Conservation (phyloP, 2,797 vertebrate species). For the Cynopterus sphinx region DNA sequence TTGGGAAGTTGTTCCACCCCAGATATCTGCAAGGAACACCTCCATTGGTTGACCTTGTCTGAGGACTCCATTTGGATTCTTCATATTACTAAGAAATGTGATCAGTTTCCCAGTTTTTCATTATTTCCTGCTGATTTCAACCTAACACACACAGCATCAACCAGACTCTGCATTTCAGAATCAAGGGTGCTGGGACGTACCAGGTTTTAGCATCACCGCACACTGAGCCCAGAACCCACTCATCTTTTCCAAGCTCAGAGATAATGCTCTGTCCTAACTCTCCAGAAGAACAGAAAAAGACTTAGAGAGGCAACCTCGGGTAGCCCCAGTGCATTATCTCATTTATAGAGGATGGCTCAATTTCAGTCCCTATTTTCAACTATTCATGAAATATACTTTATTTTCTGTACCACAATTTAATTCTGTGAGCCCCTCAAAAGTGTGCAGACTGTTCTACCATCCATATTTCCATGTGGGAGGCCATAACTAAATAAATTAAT, state of each 20-base stretch:
- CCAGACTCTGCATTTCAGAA: not conserved
- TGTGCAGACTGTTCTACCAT: not conserved
- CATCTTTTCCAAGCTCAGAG: not conserved
- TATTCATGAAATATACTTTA: not conserved
- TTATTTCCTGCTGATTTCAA: not conserved
- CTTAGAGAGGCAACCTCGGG: not conserved
- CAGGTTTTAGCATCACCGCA: not conserved
- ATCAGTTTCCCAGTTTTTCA: not conserved
- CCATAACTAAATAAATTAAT: not conserved
- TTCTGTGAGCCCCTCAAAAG: not conserved
- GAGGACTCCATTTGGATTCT: not conserved
- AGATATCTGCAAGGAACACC: not conserved
- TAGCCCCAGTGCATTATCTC: not conserved
- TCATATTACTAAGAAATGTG: not conserved
- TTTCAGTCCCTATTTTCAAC: not conserved
- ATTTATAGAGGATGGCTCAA: not conserved
- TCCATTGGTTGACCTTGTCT: not conserved
- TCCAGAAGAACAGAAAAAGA: not conserved
- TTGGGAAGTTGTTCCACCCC: not conserved
- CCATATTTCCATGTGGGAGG: not conserved
- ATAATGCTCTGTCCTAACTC: not conserved
- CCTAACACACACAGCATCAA: not conserved
- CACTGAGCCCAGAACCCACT: not conserved
- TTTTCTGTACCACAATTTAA: not conserved
- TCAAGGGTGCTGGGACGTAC: not conserved